Base-by-base conservation (phyloP, 2,113 vertebrate genomes). In the Varanus komodoensis region DNA sequence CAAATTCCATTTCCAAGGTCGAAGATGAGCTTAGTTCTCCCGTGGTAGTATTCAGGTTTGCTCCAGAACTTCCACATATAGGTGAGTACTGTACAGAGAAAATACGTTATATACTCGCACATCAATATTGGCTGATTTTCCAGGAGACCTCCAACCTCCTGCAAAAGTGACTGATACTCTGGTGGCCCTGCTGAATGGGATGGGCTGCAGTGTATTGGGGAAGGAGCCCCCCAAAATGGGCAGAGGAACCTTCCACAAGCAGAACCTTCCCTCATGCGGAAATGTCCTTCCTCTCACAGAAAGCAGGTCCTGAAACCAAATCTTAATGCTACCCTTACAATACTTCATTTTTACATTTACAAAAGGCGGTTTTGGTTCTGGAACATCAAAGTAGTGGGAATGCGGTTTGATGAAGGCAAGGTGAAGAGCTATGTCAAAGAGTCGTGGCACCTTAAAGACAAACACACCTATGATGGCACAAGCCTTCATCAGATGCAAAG, bases 21-120 rank as follows among this genome's bases (percentile, higher is more conserved):
- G 99, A 99, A 95, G 98, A 99, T 96, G 99, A 99, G 92, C 94
- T 98, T 83, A 98, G 94, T 91, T 99, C 98, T 91, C 98, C 99
- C 19, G 99, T 99, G 85, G 98, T 99, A 34, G 98, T 99, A 21
- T 99, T 99, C 96, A 98, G 95, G 93, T 99, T 99, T 96, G 97
- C 95, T 82, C 97, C 92, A 91, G 96, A 97, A 75, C 97, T 98
- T 78, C 93, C 95, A 67, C 96, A 94, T 90, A 94, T 97, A 95
- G 98, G 99, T 99, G 96, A 27, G 93, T 82, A 84, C 0, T 29
- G 25, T 38, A 19, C 8, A 69, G n/a, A 38, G 14, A 89, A 71
- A 57, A 71, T 29, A 15, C 0, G 1, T 50, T 11, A 77, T 11
- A 77, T 44, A 84, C 1, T 87, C 80, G 75, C 87, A n/a, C 67